Percentiles rank a stretch among this genome's conserved stretches.
These are phyloP conservation scores for Lethenteron reissneri DNA, from an alignment of 2,113 vertebrate genomes.

Conservation along the genomic window DNA sequence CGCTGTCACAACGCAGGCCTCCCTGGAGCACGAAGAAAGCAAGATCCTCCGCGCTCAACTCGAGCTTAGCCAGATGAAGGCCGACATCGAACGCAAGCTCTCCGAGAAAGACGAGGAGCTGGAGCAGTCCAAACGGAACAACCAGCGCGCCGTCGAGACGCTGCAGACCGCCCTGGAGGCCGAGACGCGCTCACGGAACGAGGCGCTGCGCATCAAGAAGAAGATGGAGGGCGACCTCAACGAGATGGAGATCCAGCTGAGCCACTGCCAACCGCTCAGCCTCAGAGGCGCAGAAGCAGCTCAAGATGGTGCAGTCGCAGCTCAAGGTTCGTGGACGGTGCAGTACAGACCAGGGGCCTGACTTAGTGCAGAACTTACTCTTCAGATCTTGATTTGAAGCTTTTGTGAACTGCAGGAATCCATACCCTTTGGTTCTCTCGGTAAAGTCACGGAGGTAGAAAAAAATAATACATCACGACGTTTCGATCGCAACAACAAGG, in stretches of 20 bases:
- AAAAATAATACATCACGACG: no score
- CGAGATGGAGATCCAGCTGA: constrained; percentile 13
- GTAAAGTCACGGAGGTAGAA: no score
- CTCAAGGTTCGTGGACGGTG: constrained; percentile 9
- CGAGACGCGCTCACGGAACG: constrained; percentile 12
- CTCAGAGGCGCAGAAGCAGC: constrained; percentile 11
- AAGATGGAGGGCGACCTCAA: constrained; percentile 13
- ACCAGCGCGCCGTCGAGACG: constrained; percentile 10
- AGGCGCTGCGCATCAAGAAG: constrained; percentile 13
- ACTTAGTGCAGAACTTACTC: no score
- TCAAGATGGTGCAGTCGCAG: constrained; percentile 11
- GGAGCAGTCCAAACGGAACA: constrained; percentile 12
- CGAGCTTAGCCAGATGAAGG: constrained; percentile 12
- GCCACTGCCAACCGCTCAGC: constrained; percentile 12
- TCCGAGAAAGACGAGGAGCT: constrained; percentile 13
- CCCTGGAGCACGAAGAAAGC: constrained; percentile 13
- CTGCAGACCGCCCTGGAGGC: constrained; percentile 12
- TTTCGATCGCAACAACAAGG: no score
- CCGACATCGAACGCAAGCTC: constrained; percentile 12
- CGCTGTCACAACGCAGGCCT: constrained; percentile 8
- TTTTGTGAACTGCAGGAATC: no score
- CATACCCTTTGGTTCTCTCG: no score
- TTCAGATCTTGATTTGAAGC: no score
- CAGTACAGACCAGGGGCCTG: no score
- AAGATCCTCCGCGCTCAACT: constrained; percentile 12